Evolutionary conservation across 2,113 vertebrate species (phyloP).

Genomic region (Perccottus glenii): DNA sequence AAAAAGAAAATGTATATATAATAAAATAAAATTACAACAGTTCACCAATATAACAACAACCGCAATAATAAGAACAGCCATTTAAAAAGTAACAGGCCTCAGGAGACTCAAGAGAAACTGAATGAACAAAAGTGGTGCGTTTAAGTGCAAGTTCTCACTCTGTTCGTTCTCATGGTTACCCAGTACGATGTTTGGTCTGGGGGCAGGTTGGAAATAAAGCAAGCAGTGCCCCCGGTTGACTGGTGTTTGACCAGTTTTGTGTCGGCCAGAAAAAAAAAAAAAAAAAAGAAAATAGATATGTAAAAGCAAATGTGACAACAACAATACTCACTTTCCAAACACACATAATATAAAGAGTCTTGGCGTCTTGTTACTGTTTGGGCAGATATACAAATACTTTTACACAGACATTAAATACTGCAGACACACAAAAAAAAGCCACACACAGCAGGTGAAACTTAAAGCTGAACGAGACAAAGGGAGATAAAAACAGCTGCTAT

Average conservation of each 20-base stretch:
- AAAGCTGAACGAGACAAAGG: constrained; percentile 46
- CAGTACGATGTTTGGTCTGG: constrained; percentile 49
- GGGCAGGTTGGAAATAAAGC: constrained; percentile 23
- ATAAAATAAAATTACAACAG: constrained; percentile 53
- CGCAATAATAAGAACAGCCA: constrained; percentile 80
- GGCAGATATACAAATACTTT: constrained; percentile 57
- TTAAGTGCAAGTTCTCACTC: constrained; percentile 64
- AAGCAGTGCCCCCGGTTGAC: constrained; percentile 31
- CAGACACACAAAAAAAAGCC: constrained; percentile 18
- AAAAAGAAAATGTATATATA: constrained; percentile 17
- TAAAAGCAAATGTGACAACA: constrained; percentile 33
- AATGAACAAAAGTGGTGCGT: constrained; percentile 53
- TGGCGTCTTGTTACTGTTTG: constrained; percentile 55
- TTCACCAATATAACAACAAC: constrained; percentile 75
- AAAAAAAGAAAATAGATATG: constrained; percentile 12
- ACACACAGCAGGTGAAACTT: constrained; percentile 32
- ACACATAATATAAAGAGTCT: constrained; percentile 39
- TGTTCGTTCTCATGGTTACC: constrained; percentile 57
- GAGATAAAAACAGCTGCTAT: neutral
- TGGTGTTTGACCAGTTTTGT: constrained; percentile 17
- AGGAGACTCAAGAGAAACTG: constrained; percentile 48
- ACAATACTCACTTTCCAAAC: constrained; percentile 36
- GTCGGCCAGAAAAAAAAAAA: constrained; percentile 21
- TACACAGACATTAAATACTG: constrained; percentile 39
- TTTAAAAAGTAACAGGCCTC: constrained; percentile 76